Conservation (phyloP, 2,113 vertebrate genomes). For the Pelmatolapia mariae region DNA sequence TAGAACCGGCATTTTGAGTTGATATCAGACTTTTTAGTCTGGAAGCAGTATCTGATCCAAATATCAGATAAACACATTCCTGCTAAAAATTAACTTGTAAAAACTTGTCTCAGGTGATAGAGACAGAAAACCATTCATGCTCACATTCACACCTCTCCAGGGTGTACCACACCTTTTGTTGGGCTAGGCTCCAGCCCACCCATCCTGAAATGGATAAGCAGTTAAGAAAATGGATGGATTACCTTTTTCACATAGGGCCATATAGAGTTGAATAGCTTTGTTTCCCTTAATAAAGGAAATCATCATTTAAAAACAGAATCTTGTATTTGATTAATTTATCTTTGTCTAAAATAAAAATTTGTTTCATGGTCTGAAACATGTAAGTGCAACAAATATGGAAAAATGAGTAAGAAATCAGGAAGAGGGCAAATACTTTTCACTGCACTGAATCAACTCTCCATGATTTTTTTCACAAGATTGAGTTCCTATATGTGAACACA, state of each 20-base stretch:
- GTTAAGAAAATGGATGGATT: not conserved
- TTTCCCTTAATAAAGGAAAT: not conserved
- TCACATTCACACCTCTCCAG: not conserved
- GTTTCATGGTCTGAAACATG: not conserved
- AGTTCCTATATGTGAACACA: not conserved
- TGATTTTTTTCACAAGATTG: no score
- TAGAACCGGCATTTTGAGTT: not conserved
- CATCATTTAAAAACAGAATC: not conserved
- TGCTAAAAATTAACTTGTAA: not conserved
- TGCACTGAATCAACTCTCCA: not conserved
- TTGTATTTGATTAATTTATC: not conserved
- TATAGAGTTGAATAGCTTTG: not conserved
- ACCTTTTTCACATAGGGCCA: not conserved
- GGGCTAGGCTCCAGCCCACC: not conserved
- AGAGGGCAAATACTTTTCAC: not conserved
- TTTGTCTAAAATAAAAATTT: not conserved
- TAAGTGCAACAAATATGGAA: not conserved
- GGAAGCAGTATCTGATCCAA: not conserved
- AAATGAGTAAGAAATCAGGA: not conserved
- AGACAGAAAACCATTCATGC: not conserved
- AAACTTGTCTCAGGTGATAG: not conserved
- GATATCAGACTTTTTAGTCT: not conserved
- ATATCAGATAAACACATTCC: not conserved
- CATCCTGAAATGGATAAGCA: not conserved
- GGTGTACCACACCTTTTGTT: not conserved